Percentiles rank a stretch among this genome's conserved stretches.
Conservation (phyloP, 2,888 invertebrate genomes). For the Tetragnatha montana region DNA sequence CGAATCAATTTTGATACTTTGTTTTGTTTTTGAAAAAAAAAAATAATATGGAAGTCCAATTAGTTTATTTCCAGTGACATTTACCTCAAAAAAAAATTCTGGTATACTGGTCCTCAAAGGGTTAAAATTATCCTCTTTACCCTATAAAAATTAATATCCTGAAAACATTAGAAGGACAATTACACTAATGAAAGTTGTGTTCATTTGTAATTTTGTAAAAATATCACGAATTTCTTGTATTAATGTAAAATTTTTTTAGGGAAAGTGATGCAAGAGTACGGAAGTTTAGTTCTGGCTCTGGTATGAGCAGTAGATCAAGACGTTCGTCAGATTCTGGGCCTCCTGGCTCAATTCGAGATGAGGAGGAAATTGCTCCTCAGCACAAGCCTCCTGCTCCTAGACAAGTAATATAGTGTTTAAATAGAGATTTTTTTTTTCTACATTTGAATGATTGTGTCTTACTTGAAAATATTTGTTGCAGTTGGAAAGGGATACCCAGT, state of each 20-base stretch:
- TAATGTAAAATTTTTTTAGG: background rate
- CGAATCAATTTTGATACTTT: too few relatives aligned
- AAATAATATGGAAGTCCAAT: too few relatives aligned
- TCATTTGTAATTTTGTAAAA: too few relatives aligned
- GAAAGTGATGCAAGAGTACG: conserved; percentile 28
- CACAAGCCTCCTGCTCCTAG: conserved; percentile 62
- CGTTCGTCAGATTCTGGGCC: conserved; percentile 67
- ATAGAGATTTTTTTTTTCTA: background rate
- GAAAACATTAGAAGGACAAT: too few relatives aligned
- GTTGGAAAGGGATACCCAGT: conserved; percentile 35
- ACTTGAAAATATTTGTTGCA: conserved; percentile 22
- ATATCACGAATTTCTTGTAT: background rate
- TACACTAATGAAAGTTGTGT: too few relatives aligned
- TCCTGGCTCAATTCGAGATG: conserved; percentile 45
- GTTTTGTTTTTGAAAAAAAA: too few relatives aligned
- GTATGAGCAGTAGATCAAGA: conserved; percentile 62
- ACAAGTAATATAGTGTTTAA: conserved; percentile 35
- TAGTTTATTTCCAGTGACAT: too few relatives aligned
- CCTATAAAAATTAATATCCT: too few relatives aligned
- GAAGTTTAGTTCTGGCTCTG: conserved; percentile 64
- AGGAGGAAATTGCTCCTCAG: conserved; percentile 48
- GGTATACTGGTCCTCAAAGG: too few relatives aligned
- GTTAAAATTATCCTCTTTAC: too few relatives aligned
- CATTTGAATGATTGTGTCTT: background rate
- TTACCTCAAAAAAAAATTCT: too few relatives aligned